A percentile compares a stretch with the other conserved stretches of the same genome.
Evolutionary conservation across 2,888 invertebrate species (phyloP).

Genomic region (Plusia festucae): DNA sequence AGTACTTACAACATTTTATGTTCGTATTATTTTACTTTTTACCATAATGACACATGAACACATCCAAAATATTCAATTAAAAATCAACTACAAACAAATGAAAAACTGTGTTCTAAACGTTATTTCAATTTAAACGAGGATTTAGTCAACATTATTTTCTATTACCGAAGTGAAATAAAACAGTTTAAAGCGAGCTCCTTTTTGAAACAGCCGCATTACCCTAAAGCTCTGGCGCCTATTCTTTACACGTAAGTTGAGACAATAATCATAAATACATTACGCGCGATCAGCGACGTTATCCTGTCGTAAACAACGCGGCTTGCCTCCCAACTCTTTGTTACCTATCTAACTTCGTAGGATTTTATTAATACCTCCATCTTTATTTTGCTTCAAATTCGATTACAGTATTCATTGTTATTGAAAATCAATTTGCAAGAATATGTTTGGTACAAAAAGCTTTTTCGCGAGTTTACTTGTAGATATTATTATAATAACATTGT

Average conservation of each 20-base stretch:
- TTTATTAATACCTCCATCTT: slow-evolving; percentile 76
- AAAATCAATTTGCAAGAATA: slow-evolving; percentile 61
- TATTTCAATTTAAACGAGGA: slow-evolving; percentile 29
- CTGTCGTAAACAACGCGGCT: slow-evolving; percentile 84
- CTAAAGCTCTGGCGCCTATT: slow-evolving; percentile 61
- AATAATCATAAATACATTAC: slow-evolving; percentile 90
- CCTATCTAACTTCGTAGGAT: slow-evolving; percentile 86
- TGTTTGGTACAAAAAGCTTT: slow-evolving; percentile 23
- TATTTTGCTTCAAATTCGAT: slow-evolving; percentile 58
- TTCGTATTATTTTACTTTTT: too few species aligned
- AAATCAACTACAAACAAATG: neutral
- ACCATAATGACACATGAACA: neutral
- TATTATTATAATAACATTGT: neutral
- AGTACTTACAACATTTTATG: too few species aligned
- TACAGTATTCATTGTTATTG: slow-evolving; percentile 54
- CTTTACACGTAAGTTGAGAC: slow-evolving; percentile 70
- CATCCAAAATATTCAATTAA: neutral
- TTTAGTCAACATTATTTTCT: slow-evolving; percentile 23
- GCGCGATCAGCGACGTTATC: slow-evolving; percentile 85
- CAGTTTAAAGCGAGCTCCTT: slow-evolving; percentile 52
- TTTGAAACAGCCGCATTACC: slow-evolving; percentile 51
- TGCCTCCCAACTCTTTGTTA: slow-evolving; percentile 81
- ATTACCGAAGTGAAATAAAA: slow-evolving; percentile 50
- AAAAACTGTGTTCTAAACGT: slow-evolving; percentile 12
- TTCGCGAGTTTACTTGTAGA: neutral